phyloP scores from a whole-genome alignment of 64 coral and sea anemone species.

The Porites australiensis region DNA sequence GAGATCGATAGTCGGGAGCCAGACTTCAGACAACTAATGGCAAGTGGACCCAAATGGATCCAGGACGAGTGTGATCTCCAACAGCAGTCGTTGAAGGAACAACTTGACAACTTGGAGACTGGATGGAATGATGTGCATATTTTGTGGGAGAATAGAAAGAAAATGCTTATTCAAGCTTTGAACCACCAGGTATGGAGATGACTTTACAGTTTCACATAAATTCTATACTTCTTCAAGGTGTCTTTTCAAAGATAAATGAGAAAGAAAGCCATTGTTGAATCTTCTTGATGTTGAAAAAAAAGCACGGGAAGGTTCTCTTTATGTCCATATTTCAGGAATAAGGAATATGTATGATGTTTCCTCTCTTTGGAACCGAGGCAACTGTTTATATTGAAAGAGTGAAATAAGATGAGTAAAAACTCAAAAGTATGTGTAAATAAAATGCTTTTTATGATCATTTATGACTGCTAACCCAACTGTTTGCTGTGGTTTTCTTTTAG shows the following conservation, averaged over 20 bases:
- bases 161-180: constrained; percentile 82
- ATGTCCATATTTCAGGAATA: no score
- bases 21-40: constrained; percentile 80
- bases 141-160: constrained; percentile 96
- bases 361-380: no score
- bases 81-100: constrained; percentile 95
- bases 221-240: neutral
- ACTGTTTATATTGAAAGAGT: no score
- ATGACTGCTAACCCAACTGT: neutral
- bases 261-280: neutral
- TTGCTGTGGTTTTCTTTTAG: constrained; percentile 8
- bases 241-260: neutral
- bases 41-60: constrained; percentile 96
- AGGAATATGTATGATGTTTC: no score
- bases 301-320: no score
- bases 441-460: neutral
- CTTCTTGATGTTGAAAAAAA: no score
- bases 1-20: constrained; percentile 95
- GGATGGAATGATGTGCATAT: constrained; percentile 95
- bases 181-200: constrained; percentile 84
- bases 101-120: constrained; percentile 85
- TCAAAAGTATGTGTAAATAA: neutral
- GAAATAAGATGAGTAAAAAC: no score
- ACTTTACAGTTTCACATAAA: no score
- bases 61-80: constrained; percentile 97